Base-by-base conservation (phyloP, 2,888 invertebrate genomes). In the Polylopha cassiicola region DNA sequence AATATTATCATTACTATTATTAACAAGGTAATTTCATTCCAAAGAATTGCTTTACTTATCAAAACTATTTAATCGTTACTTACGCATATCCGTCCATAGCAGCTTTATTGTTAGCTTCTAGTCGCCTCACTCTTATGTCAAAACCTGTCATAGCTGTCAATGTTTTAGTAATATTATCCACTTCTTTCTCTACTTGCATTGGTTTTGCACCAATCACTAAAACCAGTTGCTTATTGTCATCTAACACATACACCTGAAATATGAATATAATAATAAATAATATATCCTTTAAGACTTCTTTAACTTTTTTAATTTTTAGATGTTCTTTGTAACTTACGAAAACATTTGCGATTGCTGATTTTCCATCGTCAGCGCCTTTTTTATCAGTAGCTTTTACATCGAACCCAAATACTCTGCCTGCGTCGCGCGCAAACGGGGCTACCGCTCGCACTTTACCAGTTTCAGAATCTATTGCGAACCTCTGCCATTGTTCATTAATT, bases 341-440 rank as follows among this genome's bases (percentile, higher is more conserved):
- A 42, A 95, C 93, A 67, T 94, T 95, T 32, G 92, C 92, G 48
- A 95, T 94, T 29, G 93, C 91, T 4, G 94, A 94, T 44, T 89
- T 90, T 1, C 95, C 95, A 59, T 93, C 92, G 58, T 94, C 92
- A 24, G 92, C 92, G 1, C 95, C 95, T 13, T 87, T 84, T 39
- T 91, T 88, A 65, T 95, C 95, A 0, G 94, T 94, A 5, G 95
- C 95, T 73, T 94, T 94, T 5, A 95, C 94, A 73, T 95, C 95
- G 59, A 95, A 95, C 0, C 94, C 94, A 60, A 91, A 94, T 23
- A 95, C 92, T 47, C 90, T 87, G 0, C 94, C 94, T 9, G 91
- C 91, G 50, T 91, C 91, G 33, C 89, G 78, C 0, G 88, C 81
- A 39, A 95, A 90, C 22, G 90, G 87, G 1, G 91, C 89, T 8